Evolutionary conservation across 2,888 invertebrate genomes (phyloP).

Genomic region (Drosophila colorata): DNA sequence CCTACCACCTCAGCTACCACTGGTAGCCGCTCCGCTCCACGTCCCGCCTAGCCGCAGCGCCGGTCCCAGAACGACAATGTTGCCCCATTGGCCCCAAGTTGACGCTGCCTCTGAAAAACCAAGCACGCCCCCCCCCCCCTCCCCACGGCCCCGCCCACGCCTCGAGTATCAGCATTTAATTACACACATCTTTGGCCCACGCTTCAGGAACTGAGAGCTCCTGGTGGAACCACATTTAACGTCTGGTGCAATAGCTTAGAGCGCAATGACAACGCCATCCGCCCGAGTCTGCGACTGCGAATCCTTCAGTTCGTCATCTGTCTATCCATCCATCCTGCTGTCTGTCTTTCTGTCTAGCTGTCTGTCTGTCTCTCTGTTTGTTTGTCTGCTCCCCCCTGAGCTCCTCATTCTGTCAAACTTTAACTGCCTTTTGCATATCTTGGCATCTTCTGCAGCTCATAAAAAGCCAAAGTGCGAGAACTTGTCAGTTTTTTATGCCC

Average conservation of each 20-base stretch:
- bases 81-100: slow-evolving; percentile 47
- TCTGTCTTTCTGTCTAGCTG: slow-evolving; percentile 1
- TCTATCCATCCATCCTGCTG: slow-evolving; percentile 6
- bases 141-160: slow-evolving; percentile 26
- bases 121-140: no score
- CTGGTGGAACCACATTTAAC: background rate
- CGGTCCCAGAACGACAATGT: slow-evolving; percentile 64
- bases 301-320: slow-evolving; percentile 8
- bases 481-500: slow-evolving; percentile 44
- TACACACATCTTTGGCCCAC: slow-evolving; percentile 54
- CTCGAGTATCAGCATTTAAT: slow-evolving; percentile 70
- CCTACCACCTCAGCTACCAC: background rate
- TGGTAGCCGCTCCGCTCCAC: background rate
- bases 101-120: slow-evolving; percentile 10
- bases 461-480: slow-evolving; percentile 54
- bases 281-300: background rate
- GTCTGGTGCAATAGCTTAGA: slow-evolving; percentile 33
- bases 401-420: slow-evolving; percentile 23
- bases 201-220: background rate
- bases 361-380: slow-evolving; percentile 7
- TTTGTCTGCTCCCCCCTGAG: background rate
- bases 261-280: slow-evolving; percentile 29
- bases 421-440: slow-evolving; percentile 40
- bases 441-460: slow-evolving; percentile 43
- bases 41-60: background rate